Percentiles rank a stretch among this genome's conserved stretches.
Conservation (phyloP, 2,797 vertebrate genomes). For the Pristis pectinata region DNA sequence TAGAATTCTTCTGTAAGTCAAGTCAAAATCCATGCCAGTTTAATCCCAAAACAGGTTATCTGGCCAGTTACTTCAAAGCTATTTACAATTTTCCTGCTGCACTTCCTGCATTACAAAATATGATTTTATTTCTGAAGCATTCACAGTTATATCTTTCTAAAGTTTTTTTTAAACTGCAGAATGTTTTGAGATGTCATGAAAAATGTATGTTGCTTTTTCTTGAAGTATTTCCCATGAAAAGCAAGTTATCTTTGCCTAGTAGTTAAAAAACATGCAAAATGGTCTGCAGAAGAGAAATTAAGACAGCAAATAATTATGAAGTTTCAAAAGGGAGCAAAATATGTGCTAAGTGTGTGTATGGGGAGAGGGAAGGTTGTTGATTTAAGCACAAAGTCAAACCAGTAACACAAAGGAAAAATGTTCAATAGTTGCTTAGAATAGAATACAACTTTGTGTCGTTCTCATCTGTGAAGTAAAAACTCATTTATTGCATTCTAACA, state of each 20-base stretch:
- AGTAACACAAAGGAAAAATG: background rate
- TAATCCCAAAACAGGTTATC: background rate
- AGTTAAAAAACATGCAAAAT: conserved; percentile 69
- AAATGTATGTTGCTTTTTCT: background rate
- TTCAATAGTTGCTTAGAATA: background rate
- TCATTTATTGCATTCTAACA: background rate
- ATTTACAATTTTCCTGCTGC: background rate
- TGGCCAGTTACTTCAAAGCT: background rate
- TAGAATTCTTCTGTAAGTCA: background rate
- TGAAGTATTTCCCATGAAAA: conserved; percentile 69
- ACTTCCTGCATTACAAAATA: background rate
- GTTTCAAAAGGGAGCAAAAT: background rate
- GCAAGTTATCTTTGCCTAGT: conserved; percentile 68
- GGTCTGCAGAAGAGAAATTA: conserved; percentile 53
- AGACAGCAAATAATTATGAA: conserved; percentile 36
- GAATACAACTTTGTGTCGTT: background rate
- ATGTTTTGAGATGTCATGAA: background rate
- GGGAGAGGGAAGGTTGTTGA: background rate
- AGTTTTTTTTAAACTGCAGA: background rate
- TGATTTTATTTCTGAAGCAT: no score
- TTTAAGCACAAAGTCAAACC: background rate
- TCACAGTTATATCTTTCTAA: background rate
- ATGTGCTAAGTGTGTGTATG: background rate
- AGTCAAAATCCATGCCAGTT: no score
- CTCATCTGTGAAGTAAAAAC: background rate